Conservation (phyloP, 2,888 invertebrate genomes). For the Diabrotica balteata region DNA sequence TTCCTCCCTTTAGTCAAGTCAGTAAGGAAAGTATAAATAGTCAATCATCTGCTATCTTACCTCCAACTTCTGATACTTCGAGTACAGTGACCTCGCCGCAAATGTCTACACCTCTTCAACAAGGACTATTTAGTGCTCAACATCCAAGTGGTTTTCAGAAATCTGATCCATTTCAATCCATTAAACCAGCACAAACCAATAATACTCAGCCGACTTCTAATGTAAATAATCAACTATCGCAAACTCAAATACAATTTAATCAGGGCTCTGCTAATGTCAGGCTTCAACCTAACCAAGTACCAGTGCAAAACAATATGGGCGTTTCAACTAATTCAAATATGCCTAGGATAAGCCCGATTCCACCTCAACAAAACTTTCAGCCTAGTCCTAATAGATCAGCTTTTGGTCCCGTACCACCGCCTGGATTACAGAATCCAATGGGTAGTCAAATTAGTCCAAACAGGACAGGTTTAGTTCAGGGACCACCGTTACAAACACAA, state of each 20-base stretch:
- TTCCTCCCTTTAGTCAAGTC: conserved; percentile 3
- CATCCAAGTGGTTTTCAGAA: conserved; percentile 1
- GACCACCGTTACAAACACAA: conserved; percentile 1
- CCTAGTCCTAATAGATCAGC: conserved; percentile 15
- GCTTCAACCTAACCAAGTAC: conserved; percentile 4
- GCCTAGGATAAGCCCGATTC: conserved; percentile 15
- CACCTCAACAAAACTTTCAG: conserved; percentile 19
- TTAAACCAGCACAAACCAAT: conserved; percentile 7
- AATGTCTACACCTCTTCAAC: conserved; percentile 8
- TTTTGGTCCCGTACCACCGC: conserved; percentile 2
- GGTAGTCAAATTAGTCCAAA: conserved; percentile 13
- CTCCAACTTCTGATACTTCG: conserved; percentile 7
- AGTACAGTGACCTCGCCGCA: conserved; percentile 6
- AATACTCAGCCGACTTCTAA: neutral
- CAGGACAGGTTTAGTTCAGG: conserved; percentile 12
- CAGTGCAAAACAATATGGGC: conserved; percentile 7
- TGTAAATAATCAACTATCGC: neutral
- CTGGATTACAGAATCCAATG: neutral
- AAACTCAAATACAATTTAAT: neutral
- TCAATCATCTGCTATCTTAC: conserved; percentile 15
- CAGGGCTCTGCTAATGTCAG: neutral
- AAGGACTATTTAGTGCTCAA: conserved; percentile 9
- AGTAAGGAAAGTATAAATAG: conserved; percentile 21
- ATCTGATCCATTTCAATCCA: neutral
- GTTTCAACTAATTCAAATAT: conserved; percentile 3